Percentiles rank a stretch among this genome's conserved stretches.
Evolutionary conservation across 2,113 vertebrate species (phyloP).

Genomic region (Campylorhamphus procurvoides): DNA sequence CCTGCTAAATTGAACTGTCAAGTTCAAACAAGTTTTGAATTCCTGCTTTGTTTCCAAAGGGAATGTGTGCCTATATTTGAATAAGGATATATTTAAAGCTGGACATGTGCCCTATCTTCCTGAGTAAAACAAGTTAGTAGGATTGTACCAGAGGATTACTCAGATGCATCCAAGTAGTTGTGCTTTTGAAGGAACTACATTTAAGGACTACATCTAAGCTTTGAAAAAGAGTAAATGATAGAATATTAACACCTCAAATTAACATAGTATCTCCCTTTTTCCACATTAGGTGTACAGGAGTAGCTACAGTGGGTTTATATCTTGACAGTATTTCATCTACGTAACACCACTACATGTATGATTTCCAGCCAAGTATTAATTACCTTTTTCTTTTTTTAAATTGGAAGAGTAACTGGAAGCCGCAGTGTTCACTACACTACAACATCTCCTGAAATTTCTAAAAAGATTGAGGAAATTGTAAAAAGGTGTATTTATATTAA

Average conservation of each 20-base stretch:
- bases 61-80: not conserved
- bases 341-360: not conserved
- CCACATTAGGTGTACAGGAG: accelerated
- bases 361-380: not conserved
- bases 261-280: not conserved
- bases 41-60: not conserved
- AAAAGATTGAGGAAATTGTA: not conserved
- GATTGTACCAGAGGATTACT: not conserved
- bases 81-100: not conserved
- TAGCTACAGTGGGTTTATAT: not conserved
- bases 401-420: not conserved
- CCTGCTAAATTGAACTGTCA: not conserved
- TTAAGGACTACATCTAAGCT: not conserved
- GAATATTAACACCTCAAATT: not conserved
- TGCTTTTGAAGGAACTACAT: not conserved
- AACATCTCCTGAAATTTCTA: not conserved
- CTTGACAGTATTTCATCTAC: not conserved
- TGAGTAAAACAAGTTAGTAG: not conserved
- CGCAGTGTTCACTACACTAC: not conserved
- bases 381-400: not conserved
- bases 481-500: not conserved
- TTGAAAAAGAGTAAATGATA: not conserved
- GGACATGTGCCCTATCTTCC: not conserved
- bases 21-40: not conserved
- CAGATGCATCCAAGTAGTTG: not conserved